Conservation (phyloP, 2,888 invertebrate genomes). For the Cheilosia soror region DNA sequence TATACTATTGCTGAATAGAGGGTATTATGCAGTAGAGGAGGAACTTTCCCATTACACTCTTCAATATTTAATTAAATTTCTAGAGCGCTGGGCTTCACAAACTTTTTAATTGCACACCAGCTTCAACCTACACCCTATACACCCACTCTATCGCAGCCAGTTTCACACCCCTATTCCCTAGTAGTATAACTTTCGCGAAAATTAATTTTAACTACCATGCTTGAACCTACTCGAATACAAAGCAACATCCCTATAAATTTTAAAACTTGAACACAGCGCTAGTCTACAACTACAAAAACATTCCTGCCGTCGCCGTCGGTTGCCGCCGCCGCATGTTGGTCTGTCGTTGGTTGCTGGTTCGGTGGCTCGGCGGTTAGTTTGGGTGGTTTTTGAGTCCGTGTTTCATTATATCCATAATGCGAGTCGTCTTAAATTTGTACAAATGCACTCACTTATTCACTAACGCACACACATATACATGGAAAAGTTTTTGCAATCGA, state of each 20-base stretch:
- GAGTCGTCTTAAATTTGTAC: conserved; percentile 47
- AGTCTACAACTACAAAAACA: conserved; percentile 51
- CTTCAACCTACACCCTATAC: conserved; percentile 45
- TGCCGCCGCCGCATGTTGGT: conserved; percentile 41
- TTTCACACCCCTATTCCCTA: conserved; percentile 62
- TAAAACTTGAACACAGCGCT: conserved; percentile 72
- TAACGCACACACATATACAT: conserved; percentile 2
- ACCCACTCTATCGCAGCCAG: conserved; percentile 11
- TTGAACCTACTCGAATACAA: conserved; percentile 76
- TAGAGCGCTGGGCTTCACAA: conserved; percentile 75
- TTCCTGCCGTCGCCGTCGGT: conserved; percentile 14
- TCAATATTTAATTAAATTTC: conserved; percentile 78
- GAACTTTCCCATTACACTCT: conserved; percentile 77
- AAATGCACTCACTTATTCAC: conserved; percentile 29
- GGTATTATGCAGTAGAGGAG: conserved; percentile 68
- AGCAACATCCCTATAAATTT: conserved; percentile 76
- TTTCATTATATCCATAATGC: conserved; percentile 66
- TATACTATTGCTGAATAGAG: conserved; percentile 56
- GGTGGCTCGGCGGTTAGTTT: conserved; percentile 47
- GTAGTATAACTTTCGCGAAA: conserved; percentile 76
- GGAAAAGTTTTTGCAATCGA: conserved; percentile 21
- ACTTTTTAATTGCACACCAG: conserved; percentile 77
- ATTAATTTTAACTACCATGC: conserved; percentile 77
- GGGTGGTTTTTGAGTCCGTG: conserved; percentile 55
- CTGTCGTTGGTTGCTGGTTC: conserved; percentile 38